A percentile compares a stretch with the other conserved stretches of the same genome.
These are phyloP conservation scores for Drosophila lacicola DNA, from an alignment of 2,888 invertebrate species.

Conservation along the genomic window DNA sequence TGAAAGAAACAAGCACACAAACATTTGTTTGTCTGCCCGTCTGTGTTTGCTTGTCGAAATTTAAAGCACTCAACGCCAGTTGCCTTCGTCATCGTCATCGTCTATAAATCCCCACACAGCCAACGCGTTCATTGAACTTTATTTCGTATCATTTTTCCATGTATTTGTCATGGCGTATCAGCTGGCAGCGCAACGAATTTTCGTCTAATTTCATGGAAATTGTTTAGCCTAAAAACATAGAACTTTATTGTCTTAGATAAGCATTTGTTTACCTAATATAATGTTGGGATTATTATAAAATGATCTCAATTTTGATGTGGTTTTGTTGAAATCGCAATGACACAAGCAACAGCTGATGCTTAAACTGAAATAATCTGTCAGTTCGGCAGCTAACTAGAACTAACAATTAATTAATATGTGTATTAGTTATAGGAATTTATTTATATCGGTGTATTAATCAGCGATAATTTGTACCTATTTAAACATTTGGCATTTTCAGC, in stretches of 20 bases:
- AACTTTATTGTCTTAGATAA: slow-evolving; percentile 12
- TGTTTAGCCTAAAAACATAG: slow-evolving; percentile 3
- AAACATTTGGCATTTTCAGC: background rate
- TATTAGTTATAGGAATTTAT: background rate
- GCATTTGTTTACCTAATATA: background rate
- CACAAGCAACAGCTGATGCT: background rate
- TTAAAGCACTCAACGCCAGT: slow-evolving; percentile 63
- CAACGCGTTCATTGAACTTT: slow-evolving; percentile 69
- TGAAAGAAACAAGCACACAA: slow-evolving; percentile 43
- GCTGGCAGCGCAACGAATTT: slow-evolving; percentile 32
- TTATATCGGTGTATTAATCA: background rate
- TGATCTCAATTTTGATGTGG: background rate
- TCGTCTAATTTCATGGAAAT: slow-evolving; percentile 45
- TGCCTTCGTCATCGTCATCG: slow-evolving; percentile 37
- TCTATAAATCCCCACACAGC: slow-evolving; percentile 59
- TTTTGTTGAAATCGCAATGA: background rate
- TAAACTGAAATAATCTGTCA: too few relatives aligned
- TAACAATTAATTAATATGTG: too few relatives aligned
- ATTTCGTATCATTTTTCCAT: slow-evolving; percentile 35
- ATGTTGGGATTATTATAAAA: background rate
- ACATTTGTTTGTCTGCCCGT: slow-evolving; percentile 60
- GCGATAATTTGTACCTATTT: background rate
- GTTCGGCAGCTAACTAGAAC: too few relatives aligned
- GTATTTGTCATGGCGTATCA: slow-evolving; percentile 18
- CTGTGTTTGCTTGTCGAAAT: slow-evolving; percentile 66